phyloP scores from a whole-genome alignment of 2,888 invertebrate genomes.

The Synanthedon andrenaeformis region DNA sequence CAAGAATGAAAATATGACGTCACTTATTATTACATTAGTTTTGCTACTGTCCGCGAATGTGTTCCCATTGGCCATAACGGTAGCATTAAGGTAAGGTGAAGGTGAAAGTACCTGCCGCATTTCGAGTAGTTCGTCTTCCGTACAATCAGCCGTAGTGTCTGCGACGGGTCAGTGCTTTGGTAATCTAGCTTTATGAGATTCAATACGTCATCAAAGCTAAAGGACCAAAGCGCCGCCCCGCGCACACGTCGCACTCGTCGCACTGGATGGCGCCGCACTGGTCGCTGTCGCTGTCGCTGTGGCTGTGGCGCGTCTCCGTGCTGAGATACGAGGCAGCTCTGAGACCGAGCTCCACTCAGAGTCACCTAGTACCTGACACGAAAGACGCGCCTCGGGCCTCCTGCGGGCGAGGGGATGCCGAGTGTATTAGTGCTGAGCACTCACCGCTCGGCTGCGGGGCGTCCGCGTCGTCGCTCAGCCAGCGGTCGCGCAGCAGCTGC shows the following conservation, averaged over 20 bases:
- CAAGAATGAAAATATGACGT: no score
- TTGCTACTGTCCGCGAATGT: no score
- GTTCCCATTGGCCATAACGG: no score
- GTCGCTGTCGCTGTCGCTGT: no score
- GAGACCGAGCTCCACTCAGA: conserved; percentile 75
- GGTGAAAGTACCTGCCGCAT: no score
- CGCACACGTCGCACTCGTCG: conserved; percentile 18
- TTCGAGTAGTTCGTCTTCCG: no score
- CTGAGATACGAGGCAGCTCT: conserved; percentile 68
- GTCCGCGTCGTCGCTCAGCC: conserved; percentile 47
- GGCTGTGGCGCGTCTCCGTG: conserved; percentile 27
- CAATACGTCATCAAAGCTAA: conserved; percentile 84
- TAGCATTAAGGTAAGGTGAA: no score
- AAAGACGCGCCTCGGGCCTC: conserved; percentile 41
- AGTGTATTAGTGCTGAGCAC: conserved; percentile 7
- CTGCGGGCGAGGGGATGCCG: conserved; percentile 15
- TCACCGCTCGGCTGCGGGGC: conserved; percentile 7
- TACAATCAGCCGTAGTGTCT: not conserved
- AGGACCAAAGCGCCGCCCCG: conserved; percentile 85
- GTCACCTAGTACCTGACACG: conserved; percentile 89
- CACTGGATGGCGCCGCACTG: not conserved
- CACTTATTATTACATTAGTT: no score
- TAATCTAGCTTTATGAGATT: conserved; percentile 94
- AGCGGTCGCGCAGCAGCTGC: conserved; percentile 80
- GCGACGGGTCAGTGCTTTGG: conserved; percentile 77